Evolutionary conservation across 2,888 invertebrate species (phyloP), one percentile per base, ranked within the genome.

Genomic region (Cantharis flavilabris): DNA sequence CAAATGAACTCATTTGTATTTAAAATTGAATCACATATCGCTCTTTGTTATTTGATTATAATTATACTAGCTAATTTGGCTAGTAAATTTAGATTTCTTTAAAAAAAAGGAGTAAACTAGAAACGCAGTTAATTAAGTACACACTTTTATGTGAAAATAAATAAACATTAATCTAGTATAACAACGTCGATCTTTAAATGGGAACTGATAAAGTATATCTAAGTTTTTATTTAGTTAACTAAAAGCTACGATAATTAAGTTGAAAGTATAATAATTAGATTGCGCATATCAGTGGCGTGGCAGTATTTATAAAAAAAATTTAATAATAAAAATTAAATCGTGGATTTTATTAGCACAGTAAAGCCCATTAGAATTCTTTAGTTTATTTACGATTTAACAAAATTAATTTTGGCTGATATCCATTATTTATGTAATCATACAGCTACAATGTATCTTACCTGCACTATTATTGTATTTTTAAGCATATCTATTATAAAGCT

Each of bases 191-290:
- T 72, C 72, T 64, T 72, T 10, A 64, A 72, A 72, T 65, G 72
- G 65, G 30, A 65, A 62, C 30, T 72, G 72, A 72, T 72, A 72
- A 65, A 65, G 33, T 18, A 72, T 72, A 20, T 5, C 28, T n/a
- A 28, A 71, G 65, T 30, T 64, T 33, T 70, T 65, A 72, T 65
- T 72, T 72, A 72, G 18, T 72, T 65, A 72, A 64, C 28, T 67
- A 23, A 13, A n/a, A 67, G 65, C 23, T 23, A n/a, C 20, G 65
- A 67, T 67, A 67, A 67, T 67, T 67, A 67, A 67, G 65, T 23
- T 67, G 26, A 20, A 67, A 67, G 65, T 67, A 26, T 23, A 64
- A 16, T 67, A 23, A 23, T 23, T 67, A n/a, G 65, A 67, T 23
- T 67, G 13, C 65, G 13, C 23, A 5, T 20, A 23, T n/a, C 65